A percentile compares a stretch with the other conserved stretches of the same genome.
These are phyloP conservation scores for Alviniconcha strummeri DNA, from an alignment of 2,888 invertebrate genomes.

Conservation along the genomic window DNA sequence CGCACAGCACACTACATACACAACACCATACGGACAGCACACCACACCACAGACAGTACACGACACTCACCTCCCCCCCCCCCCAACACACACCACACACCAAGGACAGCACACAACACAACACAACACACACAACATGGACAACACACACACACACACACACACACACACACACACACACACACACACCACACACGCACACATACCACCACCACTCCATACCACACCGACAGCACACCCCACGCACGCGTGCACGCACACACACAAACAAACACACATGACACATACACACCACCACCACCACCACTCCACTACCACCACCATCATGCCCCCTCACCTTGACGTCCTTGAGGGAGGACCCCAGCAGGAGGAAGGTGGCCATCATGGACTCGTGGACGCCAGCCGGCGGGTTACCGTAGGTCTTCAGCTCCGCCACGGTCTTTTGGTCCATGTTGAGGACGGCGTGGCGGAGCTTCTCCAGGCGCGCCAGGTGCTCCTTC, in stretches of 20 bases:
- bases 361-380: conserved; percentile 67
- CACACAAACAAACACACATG: no score
- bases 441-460: conserved; percentile 67
- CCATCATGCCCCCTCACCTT: conserved; percentile 48
- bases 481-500: conserved; percentile 56
- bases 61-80: background rate
- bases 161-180: background rate
- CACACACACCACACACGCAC: no score
- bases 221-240: no score
- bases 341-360: conserved; percentile 56
- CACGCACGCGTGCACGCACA: no score
- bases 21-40: no score
- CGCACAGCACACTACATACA: no score
- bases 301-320: no score
- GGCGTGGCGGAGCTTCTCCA: conserved; percentile 63
- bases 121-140: background rate
- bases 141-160: background rate
- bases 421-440: conserved; percentile 68
- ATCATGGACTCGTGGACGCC: conserved; percentile 64
- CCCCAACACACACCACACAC: background rate
- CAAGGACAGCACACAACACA: background rate
- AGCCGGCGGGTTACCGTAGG: conserved; percentile 66
- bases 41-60: background rate
- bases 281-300: background rate
- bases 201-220: background rate